These are phyloP conservation scores for Labeo calbasu DNA, from an alignment of 2,797 vertebrate species.

Conservation along the genomic window DNA sequence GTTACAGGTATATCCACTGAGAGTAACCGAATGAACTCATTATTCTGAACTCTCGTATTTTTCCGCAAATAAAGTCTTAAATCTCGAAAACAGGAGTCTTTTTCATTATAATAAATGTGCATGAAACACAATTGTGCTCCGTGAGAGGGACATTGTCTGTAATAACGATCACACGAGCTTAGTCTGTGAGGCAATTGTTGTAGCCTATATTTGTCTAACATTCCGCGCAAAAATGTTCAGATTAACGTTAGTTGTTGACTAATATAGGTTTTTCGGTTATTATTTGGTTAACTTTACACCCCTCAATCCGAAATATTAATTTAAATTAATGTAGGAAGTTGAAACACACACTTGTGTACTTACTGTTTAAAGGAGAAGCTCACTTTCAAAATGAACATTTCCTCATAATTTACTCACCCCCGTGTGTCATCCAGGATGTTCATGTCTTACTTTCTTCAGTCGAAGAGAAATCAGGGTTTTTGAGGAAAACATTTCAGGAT, in stretches of 20 bases:
- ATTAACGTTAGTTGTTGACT: background rate
- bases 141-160: background rate
- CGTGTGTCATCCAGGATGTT: too few species aligned
- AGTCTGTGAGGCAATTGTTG: background rate
- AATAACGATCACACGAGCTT: background rate
- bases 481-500: too few species aligned
- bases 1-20: background rate
- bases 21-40: background rate
- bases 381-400: too few species aligned
- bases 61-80: background rate
- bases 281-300: background rate
- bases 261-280: background rate
- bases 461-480: too few species aligned
- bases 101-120: background rate
- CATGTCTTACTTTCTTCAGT: too few species aligned
- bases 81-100: background rate
- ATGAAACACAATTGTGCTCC: background rate
- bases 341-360: background rate
- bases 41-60: background rate
- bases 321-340: background rate
- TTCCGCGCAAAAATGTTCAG: background rate
- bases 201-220: background rate
- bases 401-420: too few species aligned
- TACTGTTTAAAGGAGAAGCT: background rate
- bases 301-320: background rate